Percentiles rank a stretch among this genome's conserved stretches.
These are phyloP conservation scores for Gymnothorax reevesii DNA, from an alignment of 2,797 vertebrate species.

Conservation along the genomic window DNA sequence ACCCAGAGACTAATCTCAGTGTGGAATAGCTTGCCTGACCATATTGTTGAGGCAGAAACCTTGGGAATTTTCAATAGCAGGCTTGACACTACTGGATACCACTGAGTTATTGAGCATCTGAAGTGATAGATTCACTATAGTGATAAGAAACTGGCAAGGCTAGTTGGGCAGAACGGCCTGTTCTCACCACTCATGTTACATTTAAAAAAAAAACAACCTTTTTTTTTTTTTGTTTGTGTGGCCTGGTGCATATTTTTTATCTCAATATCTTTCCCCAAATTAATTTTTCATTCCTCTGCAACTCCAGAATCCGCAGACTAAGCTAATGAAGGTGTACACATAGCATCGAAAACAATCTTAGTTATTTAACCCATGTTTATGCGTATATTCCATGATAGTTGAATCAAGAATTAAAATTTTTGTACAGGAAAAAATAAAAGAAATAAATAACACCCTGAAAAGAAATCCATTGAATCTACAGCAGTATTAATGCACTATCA, in stretches of 20 bases:
- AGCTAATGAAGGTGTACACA: not conserved
- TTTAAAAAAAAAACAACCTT: no score
- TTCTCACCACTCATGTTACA: no score
- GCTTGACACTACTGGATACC: no score
- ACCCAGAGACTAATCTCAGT: no score
- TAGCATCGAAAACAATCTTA: not conserved
- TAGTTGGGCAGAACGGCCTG: no score
- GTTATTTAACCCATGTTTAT: not conserved
- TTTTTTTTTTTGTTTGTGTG: not conserved
- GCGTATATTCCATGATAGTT: not conserved
- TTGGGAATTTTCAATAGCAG: no score
- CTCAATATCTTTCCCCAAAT: no score
- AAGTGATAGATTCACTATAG: no score
- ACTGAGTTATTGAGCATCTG: no score
- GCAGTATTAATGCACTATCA: slow-evolving; percentile 33
- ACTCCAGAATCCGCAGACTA: not conserved
- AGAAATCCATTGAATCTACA: slow-evolving; percentile 22
- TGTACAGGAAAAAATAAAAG: not conserved
- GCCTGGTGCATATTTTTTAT: not conserved
- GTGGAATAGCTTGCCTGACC: no score
- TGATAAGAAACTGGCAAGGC: no score
- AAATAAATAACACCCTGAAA: not conserved
- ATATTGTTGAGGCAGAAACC: no score
- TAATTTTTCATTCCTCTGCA: not conserved
- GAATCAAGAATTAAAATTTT: not conserved